Percentiles rank a stretch among this genome's conserved stretches.
phyloP scores from a whole-genome alignment of 2,113 vertebrate genomes.

The Gymnobelideus leadbeateri region DNA sequence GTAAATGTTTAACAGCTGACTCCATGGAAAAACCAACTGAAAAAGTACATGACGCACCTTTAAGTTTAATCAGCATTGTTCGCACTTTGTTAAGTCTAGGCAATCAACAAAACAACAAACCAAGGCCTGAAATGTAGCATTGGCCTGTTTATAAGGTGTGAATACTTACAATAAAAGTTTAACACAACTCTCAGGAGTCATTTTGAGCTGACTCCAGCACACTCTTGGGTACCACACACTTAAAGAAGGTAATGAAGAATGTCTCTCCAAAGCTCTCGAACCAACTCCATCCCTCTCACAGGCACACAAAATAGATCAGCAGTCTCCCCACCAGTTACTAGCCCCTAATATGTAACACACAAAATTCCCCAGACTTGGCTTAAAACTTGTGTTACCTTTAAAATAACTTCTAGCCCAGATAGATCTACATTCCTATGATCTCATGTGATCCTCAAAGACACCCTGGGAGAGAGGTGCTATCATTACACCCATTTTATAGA shows the following conservation, averaged over 20 bases:
- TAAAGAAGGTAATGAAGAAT: not conserved
- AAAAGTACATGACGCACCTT: not conserved
- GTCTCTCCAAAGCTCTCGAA: not conserved
- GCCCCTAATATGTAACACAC: not conserved
- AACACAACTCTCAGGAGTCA: not conserved
- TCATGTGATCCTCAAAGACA: not conserved
- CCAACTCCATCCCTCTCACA: not conserved
- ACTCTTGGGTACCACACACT: not conserved
- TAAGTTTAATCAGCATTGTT: not conserved
- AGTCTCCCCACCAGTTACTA: not conserved
- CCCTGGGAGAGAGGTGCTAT: not conserved
- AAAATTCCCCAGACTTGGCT: not conserved
- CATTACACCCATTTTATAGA: not conserved
- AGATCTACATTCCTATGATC: not conserved
- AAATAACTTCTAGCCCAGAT: not conserved
- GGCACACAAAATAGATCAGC: not conserved
- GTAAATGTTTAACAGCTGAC: not conserved
- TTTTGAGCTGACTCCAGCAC: not conserved
- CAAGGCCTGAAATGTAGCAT: not conserved
- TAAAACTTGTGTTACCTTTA: not conserved
- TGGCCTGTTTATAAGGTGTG: not conserved
- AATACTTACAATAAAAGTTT: not conserved
- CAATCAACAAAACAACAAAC: not conserved
- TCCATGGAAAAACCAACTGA: not conserved
- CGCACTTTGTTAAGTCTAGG: not conserved